phyloP scores from a whole-genome alignment of 2,113 vertebrate species.

The Rhinolophus ferrumequinum region DNA sequence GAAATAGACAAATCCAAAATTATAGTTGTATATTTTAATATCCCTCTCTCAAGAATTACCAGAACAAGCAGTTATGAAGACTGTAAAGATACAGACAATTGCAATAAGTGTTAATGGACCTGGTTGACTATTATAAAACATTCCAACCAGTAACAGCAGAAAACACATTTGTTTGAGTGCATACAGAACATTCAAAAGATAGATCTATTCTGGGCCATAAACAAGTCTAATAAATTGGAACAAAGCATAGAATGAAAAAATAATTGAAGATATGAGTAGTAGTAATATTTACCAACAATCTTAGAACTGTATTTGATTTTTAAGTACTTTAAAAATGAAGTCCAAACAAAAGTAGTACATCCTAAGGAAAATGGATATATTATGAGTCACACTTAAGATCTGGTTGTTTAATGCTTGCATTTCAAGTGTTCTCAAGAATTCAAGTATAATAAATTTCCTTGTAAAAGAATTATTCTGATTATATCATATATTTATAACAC shows the following conservation, averaged over 20 bases:
- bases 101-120: not conserved
- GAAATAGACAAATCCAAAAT: not conserved
- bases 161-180: not conserved
- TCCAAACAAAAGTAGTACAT: not conserved
- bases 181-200: not conserved
- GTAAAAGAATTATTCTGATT: constrained; percentile 31
- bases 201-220: not conserved
- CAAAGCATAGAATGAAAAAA: not conserved
- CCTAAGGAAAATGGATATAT: not conserved
- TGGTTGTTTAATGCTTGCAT: not conserved
- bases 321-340: constrained; percentile 5
- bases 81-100: not conserved
- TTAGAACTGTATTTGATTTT: not conserved
- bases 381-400: not conserved
- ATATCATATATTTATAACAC: not conserved
- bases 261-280: not conserved
- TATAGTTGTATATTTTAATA: not conserved
- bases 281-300: not conserved
- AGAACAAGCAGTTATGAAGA: not conserved
- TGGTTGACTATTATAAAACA: not conserved
- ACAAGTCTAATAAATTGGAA: not conserved
- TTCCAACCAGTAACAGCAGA: not conserved
- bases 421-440: constrained; percentile 18
- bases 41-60: not conserved
- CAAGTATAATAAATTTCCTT: not conserved